Conservation (phyloP, 2,797 vertebrate species). For the Rhinophrynus dorsalis region DNA sequence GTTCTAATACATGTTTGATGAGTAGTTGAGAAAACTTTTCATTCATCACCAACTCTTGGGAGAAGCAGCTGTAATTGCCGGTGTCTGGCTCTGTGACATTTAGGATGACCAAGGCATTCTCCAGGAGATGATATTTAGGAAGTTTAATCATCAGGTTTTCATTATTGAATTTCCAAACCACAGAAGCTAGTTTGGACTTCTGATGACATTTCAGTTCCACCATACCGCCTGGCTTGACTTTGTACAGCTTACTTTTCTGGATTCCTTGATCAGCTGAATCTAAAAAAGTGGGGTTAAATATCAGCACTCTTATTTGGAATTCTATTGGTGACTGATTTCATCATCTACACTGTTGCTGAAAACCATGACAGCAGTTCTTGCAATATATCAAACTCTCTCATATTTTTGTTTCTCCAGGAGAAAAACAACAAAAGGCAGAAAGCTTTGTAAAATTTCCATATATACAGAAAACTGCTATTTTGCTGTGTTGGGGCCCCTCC, state of each 20-base stretch:
- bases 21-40: conserved; percentile 82
- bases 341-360: too few species aligned
- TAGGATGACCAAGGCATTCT: conserved; percentile 86
- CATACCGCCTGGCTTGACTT: conserved; percentile 84
- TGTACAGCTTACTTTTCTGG: conserved; percentile 68
- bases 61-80: conserved; percentile 88
- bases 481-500: too few species aligned
- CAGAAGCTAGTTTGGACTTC: conserved; percentile 85
- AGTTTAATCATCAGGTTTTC: conserved; percentile 74
- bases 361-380: too few species aligned
- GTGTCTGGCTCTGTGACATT: conserved; percentile 84
- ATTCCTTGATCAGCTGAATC: conserved; percentile 75
- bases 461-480: too few species aligned
- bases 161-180: conserved; percentile 84
- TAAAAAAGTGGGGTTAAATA: conserved; percentile 70
- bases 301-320: conserved; percentile 57
- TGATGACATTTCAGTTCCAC: conserved; percentile 85
- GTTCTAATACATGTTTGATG: conserved; percentile 75
- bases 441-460: too few species aligned
- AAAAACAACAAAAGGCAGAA: too few species aligned
- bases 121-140: conserved; percentile 83
- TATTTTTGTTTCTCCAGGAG: too few species aligned
- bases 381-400: too few species aligned
- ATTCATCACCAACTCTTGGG: conserved; percentile 77
- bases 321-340: conserved; percentile 15